Evolutionary conservation across 2,888 invertebrate genomes (phyloP).

Genomic region (Mesorhabditis sp.): DNA sequence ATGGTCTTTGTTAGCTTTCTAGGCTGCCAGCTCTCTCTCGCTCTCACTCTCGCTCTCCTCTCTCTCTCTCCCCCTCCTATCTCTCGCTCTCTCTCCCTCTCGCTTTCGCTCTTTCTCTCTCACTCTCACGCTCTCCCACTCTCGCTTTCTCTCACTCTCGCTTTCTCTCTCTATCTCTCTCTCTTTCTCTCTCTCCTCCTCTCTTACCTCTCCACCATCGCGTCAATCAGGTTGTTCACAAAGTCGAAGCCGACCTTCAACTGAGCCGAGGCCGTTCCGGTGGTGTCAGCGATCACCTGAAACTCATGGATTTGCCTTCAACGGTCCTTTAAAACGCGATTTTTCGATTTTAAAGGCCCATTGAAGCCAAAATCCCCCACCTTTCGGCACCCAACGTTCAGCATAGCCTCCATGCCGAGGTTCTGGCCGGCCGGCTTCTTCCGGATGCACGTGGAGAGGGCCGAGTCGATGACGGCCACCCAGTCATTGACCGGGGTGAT

Average conservation of each 20-base stretch:
- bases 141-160: too few species aligned
- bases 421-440: slow-evolving; percentile 50
- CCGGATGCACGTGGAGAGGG: slow-evolving; percentile 51
- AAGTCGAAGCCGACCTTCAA: slow-evolving; percentile 57
- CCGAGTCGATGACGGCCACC: slow-evolving; percentile 54
- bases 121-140: background rate
- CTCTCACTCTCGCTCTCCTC: too few species aligned
- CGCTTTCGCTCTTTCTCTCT: slow-evolving; percentile 12
- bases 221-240: slow-evolving; percentile 57
- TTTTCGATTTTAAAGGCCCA: background rate
- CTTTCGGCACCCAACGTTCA: slow-evolving; percentile 57
- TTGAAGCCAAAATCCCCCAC: slow-evolving; percentile 19
- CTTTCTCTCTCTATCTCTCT: background rate
- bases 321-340: too few species aligned
- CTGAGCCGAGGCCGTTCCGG: slow-evolving; percentile 50
- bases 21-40: too few species aligned
- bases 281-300: slow-evolving; percentile 53
- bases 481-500: slow-evolving; percentile 56
- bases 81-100: too few species aligned
- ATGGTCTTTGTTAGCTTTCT: too few species aligned
- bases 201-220: slow-evolving; percentile 41
- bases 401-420: slow-evolving; percentile 53
- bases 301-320: background rate
- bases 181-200: background rate
- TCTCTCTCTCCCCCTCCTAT: too few species aligned